Percentiles rank a stretch among this genome's conserved stretches.
These are phyloP conservation scores for Eueremaeus valkanovi DNA, from an alignment of 2,888 invertebrate species.

Conservation along the genomic window DNA sequence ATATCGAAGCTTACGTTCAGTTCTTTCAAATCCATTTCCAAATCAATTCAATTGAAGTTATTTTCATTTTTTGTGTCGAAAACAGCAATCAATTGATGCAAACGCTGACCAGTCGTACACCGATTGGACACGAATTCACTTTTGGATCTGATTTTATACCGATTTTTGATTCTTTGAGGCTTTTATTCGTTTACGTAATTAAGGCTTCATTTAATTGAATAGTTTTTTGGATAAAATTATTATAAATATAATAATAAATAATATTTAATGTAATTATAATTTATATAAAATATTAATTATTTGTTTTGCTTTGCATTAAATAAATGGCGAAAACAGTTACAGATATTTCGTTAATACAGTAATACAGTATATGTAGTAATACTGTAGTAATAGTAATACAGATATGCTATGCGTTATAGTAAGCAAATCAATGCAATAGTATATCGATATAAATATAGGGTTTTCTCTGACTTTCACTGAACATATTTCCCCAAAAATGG, in stretches of 20 bases:
- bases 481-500: background rate
- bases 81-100: background rate
- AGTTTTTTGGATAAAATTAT: too few species aligned
- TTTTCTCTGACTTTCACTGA: background rate
- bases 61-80: background rate
- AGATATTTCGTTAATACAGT: too few species aligned
- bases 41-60: conserved; percentile 15
- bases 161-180: too few species aligned
- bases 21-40: conserved; percentile 18
- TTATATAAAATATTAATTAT: too few species aligned
- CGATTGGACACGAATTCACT: background rate
- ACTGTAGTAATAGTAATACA: too few species aligned
- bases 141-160: background rate
- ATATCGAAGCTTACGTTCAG: background rate
- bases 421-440: conserved; percentile 6
- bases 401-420: too few species aligned
- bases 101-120: background rate
- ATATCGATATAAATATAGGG: background rate
- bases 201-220: too few species aligned
- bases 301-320: background rate
- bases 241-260: too few species aligned
- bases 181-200: too few species aligned
- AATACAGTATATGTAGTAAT: too few species aligned
- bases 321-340: conserved; percentile 18
- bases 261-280: too few species aligned